A percentile compares a stretch with the other conserved stretches of the same genome.
Conservation (phyloP, 2,888 invertebrate genomes). For the Andrena minutula region DNA sequence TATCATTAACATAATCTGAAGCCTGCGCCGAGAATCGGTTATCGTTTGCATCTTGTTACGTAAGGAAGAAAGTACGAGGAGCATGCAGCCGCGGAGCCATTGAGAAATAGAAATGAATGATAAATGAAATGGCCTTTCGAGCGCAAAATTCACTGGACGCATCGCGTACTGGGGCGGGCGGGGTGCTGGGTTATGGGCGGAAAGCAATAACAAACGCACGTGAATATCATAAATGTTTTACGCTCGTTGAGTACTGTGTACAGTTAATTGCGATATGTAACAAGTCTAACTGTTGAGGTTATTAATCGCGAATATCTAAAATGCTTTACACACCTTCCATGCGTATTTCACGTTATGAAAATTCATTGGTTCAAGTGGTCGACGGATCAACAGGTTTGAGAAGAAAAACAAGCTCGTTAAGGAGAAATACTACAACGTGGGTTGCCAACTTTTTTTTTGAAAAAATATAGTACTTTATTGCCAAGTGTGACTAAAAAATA, state of each 20-base stretch:
- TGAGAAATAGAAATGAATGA: constrained; percentile 4
- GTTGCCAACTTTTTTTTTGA: too few species aligned
- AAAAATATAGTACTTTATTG: too few species aligned
- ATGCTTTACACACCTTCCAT: background rate
- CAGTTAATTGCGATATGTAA: constrained; percentile 10
- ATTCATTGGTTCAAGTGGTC: too few species aligned
- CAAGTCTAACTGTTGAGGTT: background rate
- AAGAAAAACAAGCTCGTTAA: too few species aligned
- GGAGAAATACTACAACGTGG: too few species aligned
- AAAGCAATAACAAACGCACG: background rate
- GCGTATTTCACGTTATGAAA: too few species aligned
- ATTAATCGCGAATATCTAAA: background rate
- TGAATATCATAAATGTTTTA: constrained; percentile 6
- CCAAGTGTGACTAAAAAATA: too few species aligned
- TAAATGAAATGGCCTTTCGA: constrained; percentile 2
- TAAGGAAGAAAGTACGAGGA: constrained; percentile 20
- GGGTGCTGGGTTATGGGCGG: background rate
- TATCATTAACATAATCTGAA: constrained; percentile 48
- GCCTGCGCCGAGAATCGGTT: constrained; percentile 7
- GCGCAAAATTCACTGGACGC: background rate
- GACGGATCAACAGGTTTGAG: too few species aligned
- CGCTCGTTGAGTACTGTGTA: background rate
- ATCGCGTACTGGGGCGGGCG: background rate
- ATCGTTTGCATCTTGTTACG: constrained; percentile 5
- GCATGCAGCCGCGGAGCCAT: background rate